Evolutionary conservation across 1,140 invertebrate genomes (phyloP), one percentile per base, ranked within the genome.

Genomic region (Anoplolepis gracilipes): DNA sequence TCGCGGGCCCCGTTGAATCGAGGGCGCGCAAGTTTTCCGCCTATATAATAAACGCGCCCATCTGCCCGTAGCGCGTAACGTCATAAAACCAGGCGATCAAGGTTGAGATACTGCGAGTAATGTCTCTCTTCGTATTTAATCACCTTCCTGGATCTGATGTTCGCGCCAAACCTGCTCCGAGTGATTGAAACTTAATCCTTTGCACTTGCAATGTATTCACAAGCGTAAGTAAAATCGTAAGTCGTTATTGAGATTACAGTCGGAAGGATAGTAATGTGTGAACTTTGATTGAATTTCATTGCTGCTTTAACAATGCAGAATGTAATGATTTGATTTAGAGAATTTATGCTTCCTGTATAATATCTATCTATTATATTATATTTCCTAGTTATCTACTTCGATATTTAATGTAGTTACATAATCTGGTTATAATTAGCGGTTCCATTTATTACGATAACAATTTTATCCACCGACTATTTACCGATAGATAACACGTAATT

Each of bases 1-100:
- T 82, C 49, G 16, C 16, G 81, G 84, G 88, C 87, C 84, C 88
- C 89, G 89, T 90, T 89, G 88, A 92, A 93, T 93, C 90, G 87
- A 89, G 87, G 84, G 78, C 87, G 79, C 65, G 76, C 82, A 75
- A 90, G 30, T 88, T 91, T 92, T 88, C 85, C 59, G 39, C 22
- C 30, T 57, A 36, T 55, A 55, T 73, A 55, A 39, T 62, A 77
- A 84, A 86, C 57, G 75, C 19, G 28, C 49, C 30, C 28, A 79
- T 79, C 46, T 62, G 65, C 57, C 69, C 76, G 33, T 22, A 46
- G 36, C n/a, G 53, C 67, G n/a, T 57, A 67, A 55, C 79, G 55
- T 88, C 85, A 69, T 89, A 89, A 90, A 90, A 89, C 85, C 76
- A 33, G 2, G n/a, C 72, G 69, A 89, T 89, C 87, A 76, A 85